These are phyloP conservation scores for Bedellia somnulentella DNA, from an alignment of 2,888 invertebrate genomes.

Conservation along the genomic window DNA sequence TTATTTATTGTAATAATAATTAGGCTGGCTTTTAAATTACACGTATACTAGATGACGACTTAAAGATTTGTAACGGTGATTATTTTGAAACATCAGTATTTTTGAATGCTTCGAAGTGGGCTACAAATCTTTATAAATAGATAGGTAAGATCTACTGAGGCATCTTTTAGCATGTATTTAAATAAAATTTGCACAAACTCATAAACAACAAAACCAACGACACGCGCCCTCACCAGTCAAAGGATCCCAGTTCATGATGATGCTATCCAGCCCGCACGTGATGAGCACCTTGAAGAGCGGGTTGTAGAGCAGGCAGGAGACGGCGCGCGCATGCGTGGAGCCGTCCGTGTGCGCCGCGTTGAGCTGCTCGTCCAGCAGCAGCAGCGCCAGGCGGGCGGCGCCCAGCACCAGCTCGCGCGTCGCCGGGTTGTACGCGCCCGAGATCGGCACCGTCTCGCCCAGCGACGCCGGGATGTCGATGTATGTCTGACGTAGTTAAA, in stretches of 20 bases:
- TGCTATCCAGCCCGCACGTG: constrained; percentile 77
- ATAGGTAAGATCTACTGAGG: no score
- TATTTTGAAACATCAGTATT: no score
- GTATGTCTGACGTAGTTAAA: constrained; percentile 63
- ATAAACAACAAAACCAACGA: no score
- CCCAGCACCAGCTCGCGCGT: constrained; percentile 69
- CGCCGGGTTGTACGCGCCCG: constrained; percentile 66
- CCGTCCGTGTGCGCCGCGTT: constrained; percentile 73
- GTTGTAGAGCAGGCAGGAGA: constrained; percentile 76
- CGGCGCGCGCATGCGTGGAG: constrained; percentile 67
- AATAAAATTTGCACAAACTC: no score
- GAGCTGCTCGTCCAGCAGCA: constrained; percentile 67
- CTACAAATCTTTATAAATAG: no score
- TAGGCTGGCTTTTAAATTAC: no score
- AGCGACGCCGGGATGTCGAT: constrained; percentile 65
- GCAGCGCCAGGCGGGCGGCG: constrained; percentile 63
- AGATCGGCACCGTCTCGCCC: constrained; percentile 62
- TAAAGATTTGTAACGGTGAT: no score
- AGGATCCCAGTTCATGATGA: constrained; percentile 82
- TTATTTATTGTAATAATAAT: no score
- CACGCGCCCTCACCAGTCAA: constrained; percentile 64
- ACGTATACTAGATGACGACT: no score
- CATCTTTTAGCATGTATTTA: no score
- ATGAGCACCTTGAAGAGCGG: constrained; percentile 73
- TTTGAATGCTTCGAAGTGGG: no score